Percentiles rank a stretch among this genome's conserved stretches.
These are phyloP conservation scores for Criorhina ranunculi DNA, from an alignment of 2,888 invertebrate species.

Conservation along the genomic window DNA sequence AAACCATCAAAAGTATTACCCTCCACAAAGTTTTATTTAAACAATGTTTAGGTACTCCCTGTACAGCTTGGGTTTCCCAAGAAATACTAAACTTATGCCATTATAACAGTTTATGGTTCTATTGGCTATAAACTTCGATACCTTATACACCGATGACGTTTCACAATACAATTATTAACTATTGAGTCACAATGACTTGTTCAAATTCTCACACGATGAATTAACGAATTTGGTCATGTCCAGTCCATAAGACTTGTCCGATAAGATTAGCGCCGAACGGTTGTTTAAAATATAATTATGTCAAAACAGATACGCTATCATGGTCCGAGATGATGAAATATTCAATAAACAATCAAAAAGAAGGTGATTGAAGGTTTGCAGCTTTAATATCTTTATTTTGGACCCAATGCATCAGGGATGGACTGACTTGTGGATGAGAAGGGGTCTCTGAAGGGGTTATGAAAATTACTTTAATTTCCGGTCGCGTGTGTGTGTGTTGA, in stretches of 20 bases:
- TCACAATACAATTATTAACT: background rate
- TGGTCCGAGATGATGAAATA: conserved; percentile 23
- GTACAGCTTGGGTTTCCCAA: background rate
- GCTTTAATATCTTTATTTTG: background rate
- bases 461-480: conserved; percentile 82
- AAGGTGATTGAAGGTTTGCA: conserved; percentile 12
- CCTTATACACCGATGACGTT: no score
- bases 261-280: conserved; percentile 15
- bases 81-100: background rate
- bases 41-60: no score
- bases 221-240: background rate
- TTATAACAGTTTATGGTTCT: no score
- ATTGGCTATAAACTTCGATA: background rate
- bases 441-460: conserved; percentile 34
- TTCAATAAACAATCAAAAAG: conserved; percentile 21
- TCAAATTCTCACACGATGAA: background rate
- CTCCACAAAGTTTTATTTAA: no score
- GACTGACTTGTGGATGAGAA: background rate
- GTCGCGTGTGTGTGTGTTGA: conserved; percentile 80
- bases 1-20: no score
- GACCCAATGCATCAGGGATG: background rate
- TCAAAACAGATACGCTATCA: conserved; percentile 26
- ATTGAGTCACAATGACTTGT: background rate
- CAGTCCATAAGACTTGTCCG: background rate
- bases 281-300: conserved; percentile 12